phyloP scores from a whole-genome alignment of 1,140 invertebrate genomes.

The Drosophila suzukii region DNA sequence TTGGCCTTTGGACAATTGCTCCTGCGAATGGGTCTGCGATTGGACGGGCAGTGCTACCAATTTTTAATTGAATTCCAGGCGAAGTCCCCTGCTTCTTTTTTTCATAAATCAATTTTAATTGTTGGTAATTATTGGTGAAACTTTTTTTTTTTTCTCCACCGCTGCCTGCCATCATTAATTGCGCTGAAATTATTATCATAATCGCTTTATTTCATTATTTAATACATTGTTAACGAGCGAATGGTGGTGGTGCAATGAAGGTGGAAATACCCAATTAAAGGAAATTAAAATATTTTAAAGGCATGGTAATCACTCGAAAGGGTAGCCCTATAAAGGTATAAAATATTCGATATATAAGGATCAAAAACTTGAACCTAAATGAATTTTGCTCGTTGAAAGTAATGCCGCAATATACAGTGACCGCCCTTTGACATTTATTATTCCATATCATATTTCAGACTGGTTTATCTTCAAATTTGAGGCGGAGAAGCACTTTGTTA shows the following conservation, averaged over 20 bases:
- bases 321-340: too few relatives aligned
- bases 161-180: slow-evolving; percentile 65
- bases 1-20: slow-evolving; percentile 50
- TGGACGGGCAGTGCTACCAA: slow-evolving; percentile 1
- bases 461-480: not conserved
- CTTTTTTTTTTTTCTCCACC: slow-evolving; percentile 11
- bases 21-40: not conserved
- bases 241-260: slow-evolving; percentile 1
- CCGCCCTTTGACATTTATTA: slow-evolving; percentile 10
- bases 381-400: slow-evolving; percentile 9
- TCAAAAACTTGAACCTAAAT: not conserved
- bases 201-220: slow-evolving; percentile 53
- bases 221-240: slow-evolving; percentile 26
- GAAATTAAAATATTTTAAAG: not conserved
- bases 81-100: slow-evolving; percentile 24
- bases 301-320: too few relatives aligned
- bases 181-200: slow-evolving; percentile 66
- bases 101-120: slow-evolving; percentile 84
- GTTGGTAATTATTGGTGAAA: slow-evolving; percentile 76
- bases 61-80: slow-evolving; percentile 75
- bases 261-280: not conserved
- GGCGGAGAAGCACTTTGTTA: slow-evolving; percentile 36
- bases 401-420: not conserved
- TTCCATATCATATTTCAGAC: slow-evolving; percentile 25
- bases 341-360: not conserved